Evolutionary conservation across 2,888 invertebrate species (phyloP).

Genomic region (Chloroclysta siterata): DNA sequence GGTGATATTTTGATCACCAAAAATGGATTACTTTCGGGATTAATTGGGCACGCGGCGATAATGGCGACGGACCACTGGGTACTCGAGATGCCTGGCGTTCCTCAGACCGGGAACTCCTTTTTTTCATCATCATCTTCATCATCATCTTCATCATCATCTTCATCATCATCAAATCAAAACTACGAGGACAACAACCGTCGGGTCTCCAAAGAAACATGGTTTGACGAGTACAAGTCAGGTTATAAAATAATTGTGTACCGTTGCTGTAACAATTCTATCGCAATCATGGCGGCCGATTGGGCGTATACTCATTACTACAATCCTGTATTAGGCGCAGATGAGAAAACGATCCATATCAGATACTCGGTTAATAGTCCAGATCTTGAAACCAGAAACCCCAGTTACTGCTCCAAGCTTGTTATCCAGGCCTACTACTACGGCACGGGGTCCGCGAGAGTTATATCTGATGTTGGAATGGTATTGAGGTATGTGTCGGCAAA

Average conservation of each 20-base stretch:
- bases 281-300: slow-evolving; percentile 6
- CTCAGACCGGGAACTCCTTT: background rate
- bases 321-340: slow-evolving; percentile 3
- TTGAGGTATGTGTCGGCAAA: background rate
- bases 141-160: background rate
- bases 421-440: slow-evolving; percentile 8
- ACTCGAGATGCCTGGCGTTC: slow-evolving; percentile 5
- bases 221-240: background rate
- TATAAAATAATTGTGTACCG: background rate
- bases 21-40: background rate
- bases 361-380: slow-evolving; percentile 1
- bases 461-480: background rate
- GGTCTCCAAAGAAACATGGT: background rate
- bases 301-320: slow-evolving; percentile 11
- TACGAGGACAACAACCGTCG: background rate
- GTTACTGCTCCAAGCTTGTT: slow-evolving; percentile 10
- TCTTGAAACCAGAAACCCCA: background rate
- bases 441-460: background rate
- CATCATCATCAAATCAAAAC: background rate
- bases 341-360: slow-evolving; percentile 5
- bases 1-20: slow-evolving; percentile 2
- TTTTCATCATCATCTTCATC: no score
- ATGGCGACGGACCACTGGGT: slow-evolving; percentile 7
- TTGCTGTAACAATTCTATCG: slow-evolving; percentile 1
- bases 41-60: slow-evolving; percentile 7